A percentile compares a stretch with the other conserved stretches of the same genome.
Evolutionary conservation across 1,140 invertebrate species (phyloP).

Genomic region (Trichomalopsis sarcophagae): DNA sequence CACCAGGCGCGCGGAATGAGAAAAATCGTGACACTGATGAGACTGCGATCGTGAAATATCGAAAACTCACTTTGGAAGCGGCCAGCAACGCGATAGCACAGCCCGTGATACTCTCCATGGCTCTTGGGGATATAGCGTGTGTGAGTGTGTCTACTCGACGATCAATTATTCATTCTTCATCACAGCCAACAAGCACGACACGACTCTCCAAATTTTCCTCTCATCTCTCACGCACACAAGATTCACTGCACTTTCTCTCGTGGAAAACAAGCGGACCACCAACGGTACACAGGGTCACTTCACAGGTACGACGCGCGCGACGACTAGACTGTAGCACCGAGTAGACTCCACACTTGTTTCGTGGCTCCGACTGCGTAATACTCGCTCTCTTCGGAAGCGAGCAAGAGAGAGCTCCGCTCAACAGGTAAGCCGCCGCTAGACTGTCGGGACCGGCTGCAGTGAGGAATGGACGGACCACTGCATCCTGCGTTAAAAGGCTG

Average conservation of each 20-base stretch:
- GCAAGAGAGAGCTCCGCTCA: neutral
- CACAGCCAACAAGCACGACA: neutral
- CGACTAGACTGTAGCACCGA: neutral
- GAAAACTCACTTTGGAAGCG: neutral
- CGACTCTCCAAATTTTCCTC: neutral
- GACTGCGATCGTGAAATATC: too few relatives aligned
- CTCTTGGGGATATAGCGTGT: neutral
- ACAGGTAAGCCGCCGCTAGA: constrained; percentile 29
- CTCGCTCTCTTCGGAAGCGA: neutral
- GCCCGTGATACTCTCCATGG: neutral
- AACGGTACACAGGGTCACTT: neutral
- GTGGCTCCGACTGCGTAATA: neutral
- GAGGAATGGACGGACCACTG: neutral
- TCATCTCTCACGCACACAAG: neutral
- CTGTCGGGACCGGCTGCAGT: neutral
- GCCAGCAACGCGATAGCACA: neutral
- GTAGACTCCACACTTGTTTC: neutral
- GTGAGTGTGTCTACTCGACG: too few relatives aligned
- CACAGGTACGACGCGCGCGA: neutral
- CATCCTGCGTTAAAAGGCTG: constrained; percentile 14
- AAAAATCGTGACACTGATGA: too few relatives aligned
- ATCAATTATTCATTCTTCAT: neutral
- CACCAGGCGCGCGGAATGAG: too few relatives aligned
- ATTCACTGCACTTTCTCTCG: neutral
- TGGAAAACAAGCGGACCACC: neutral